Conservation (phyloP, 2,888 invertebrate genomes). For the Eupithecia vulgata region DNA sequence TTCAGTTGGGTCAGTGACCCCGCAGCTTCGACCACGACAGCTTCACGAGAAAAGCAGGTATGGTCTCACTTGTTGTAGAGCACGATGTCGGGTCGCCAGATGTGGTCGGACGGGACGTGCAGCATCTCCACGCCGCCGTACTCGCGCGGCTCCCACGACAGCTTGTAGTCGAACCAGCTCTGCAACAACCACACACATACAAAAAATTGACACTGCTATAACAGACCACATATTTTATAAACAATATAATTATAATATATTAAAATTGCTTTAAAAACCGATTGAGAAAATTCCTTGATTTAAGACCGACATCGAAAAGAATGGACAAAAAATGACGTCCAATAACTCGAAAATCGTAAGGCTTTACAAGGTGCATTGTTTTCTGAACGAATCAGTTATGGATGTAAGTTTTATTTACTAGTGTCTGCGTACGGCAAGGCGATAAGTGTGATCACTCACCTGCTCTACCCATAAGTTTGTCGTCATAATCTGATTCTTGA, state of each 20-base stretch:
- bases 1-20: background rate
- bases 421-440: background rate
- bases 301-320: too few species aligned
- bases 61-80: slow-evolving; percentile 93
- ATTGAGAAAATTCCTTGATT: too few species aligned
- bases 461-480: slow-evolving; percentile 96
- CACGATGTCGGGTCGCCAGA: slow-evolving; percentile 98
- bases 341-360: too few species aligned
- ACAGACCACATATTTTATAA: too few species aligned
- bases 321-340: too few species aligned
- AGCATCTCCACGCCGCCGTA: slow-evolving; percentile 97
- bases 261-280: too few species aligned
- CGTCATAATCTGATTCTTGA: slow-evolving; percentile 97
- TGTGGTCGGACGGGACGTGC: slow-evolving; percentile 97
- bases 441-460: slow-evolving; percentile 52
- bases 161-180: slow-evolving; percentile 97
- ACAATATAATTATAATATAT: too few species aligned
- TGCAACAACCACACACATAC: slow-evolving; percentile 61
- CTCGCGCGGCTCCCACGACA: slow-evolving; percentile 97
- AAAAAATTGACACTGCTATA: background rate
- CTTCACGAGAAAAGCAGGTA: background rate
- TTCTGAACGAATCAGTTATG: too few species aligned
- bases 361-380: too few species aligned
- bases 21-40: background rate
- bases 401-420: too few species aligned